Evolutionary conservation across 2,113 vertebrate genomes (phyloP).

Genomic region (Bolborhynchus lineola): DNA sequence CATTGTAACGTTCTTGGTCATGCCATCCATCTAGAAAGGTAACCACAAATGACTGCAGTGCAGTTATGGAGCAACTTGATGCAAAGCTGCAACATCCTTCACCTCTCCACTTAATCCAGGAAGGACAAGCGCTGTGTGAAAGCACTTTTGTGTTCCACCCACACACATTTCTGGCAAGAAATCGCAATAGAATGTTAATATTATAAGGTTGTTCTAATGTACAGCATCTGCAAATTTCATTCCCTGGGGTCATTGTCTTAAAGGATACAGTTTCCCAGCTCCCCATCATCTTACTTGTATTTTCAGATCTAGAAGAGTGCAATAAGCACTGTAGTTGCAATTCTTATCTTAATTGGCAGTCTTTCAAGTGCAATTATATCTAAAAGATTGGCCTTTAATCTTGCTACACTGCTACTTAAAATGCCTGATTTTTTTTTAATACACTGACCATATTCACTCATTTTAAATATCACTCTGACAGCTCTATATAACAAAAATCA

Average conservation of each 20-base stretch:
- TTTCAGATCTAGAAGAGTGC: background rate
- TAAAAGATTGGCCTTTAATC: constrained; percentile 55
- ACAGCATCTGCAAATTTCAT: background rate
- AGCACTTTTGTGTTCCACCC: background rate
- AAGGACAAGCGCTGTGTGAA: background rate
- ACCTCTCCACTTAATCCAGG: background rate
- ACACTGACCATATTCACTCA: constrained; percentile 50
- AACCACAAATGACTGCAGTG: background rate
- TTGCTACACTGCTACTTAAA: constrained; percentile 45
- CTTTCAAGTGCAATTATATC: constrained; percentile 60
- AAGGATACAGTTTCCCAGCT: background rate
- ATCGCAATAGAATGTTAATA: background rate
- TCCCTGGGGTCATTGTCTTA: background rate
- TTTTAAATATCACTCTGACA: constrained; percentile 62
- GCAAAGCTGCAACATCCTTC: background rate
- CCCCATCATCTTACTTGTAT: background rate
- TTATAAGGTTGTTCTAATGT: background rate
- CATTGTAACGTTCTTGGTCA: accelerated
- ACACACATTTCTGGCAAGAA: background rate
- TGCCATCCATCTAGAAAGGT: background rate
- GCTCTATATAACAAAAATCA: constrained; percentile 45
- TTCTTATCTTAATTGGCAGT: constrained; percentile 62
- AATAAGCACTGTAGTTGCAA: background rate
- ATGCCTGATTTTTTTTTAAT: constrained; percentile 55
- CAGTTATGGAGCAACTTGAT: background rate